Base-by-base conservation (phyloP, 2,113 vertebrate species). In the Terrapene triunguis region DNA sequence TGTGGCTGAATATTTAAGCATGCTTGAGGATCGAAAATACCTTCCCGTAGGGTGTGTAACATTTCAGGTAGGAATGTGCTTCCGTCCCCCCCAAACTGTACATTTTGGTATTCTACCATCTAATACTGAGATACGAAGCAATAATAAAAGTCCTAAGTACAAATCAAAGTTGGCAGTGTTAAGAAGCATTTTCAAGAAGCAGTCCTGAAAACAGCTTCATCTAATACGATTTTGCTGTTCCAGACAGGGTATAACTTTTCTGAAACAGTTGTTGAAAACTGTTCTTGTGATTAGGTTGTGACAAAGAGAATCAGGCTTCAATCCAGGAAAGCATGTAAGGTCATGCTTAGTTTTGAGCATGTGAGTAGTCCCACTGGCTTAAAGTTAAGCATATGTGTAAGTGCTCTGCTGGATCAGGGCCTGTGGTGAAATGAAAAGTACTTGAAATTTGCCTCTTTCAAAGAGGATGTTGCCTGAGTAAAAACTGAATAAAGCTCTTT, bases 11-110 rank as follows among this genome's bases (percentile, higher is more conserved):
- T 99, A 99, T 92, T 98, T 99, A 88, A 99, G 99, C 98, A 99
- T 99, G 99, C 98, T 99, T 86, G 99, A 99, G 96, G 99, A 99
- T 97, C 99, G 99, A 95, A 99, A 99, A 88, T 99, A 99, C 86
- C 99, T 99, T n/a, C 99, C 99, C 6, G 99, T 99, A 42, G 99
- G 99, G 54, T 99, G 99, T 79, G 99, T 99, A 57, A 99, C 99
- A 10, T 99, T 99, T 94, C 99, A 99, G 99, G 99, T 99, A 95
- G 95, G 97, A 22, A 10, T 78, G 57, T 81, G 27, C 79, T 44
- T 47, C 72, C 32, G 76, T 11, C 0, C 9, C 38, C 84, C 86
- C 51, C 0, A 0, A 2, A 1, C 16, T 6, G 57, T n/a, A 0
- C 24, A 78, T 24, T 7, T 8, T 69, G 55, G 50, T 10, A 76